Percentiles rank a stretch among this genome's conserved stretches.
Conservation (phyloP, 2,888 invertebrate species). For the Apodemia zela region DNA sequence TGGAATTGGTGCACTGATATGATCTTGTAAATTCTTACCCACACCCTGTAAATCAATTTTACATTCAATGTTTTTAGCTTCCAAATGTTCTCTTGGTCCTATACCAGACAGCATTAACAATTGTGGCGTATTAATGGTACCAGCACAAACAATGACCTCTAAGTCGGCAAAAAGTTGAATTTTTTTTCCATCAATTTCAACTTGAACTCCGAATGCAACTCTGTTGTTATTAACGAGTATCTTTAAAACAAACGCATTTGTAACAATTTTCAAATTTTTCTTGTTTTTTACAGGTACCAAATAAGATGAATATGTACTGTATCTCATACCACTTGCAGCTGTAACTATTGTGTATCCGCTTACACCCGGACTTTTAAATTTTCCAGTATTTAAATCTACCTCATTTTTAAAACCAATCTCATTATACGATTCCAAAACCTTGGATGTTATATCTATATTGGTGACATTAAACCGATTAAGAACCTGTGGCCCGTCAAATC, state of each 20-base stretch:
- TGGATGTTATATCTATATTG: conserved; percentile 43
- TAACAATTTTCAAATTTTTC: conserved; percentile 57
- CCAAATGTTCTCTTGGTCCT: conserved; percentile 60
- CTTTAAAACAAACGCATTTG: conserved; percentile 67
- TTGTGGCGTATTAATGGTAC: conserved; percentile 70
- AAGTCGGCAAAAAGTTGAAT: conserved; percentile 43
- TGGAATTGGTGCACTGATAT: conserved; percentile 55
- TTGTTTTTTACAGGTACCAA: conserved; percentile 45
- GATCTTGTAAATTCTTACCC: conserved; percentile 78
- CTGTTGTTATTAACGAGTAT: conserved; percentile 65
- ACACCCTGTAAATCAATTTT: conserved; percentile 63
- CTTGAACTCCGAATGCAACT: conserved; percentile 57
- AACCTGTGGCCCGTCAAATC: conserved; percentile 61
- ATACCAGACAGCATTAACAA: conserved; percentile 75
- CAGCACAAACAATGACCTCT: conserved; percentile 72
- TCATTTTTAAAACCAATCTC: conserved; percentile 62
- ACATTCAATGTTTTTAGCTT: conserved; percentile 50
- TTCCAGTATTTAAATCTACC: conserved; percentile 58
- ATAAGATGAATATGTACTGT: conserved; percentile 72
- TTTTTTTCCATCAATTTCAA: conserved; percentile 39
- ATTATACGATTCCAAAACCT: conserved; percentile 54
- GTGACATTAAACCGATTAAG: conserved; percentile 67
- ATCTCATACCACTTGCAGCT: conserved; percentile 63
- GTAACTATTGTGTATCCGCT: conserved; percentile 68
- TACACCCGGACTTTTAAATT: conserved; percentile 50